Percentiles rank a stretch among this genome's conserved stretches.
phyloP scores from a whole-genome alignment of 1,140 invertebrate species.

The Drosophila truncata region DNA sequence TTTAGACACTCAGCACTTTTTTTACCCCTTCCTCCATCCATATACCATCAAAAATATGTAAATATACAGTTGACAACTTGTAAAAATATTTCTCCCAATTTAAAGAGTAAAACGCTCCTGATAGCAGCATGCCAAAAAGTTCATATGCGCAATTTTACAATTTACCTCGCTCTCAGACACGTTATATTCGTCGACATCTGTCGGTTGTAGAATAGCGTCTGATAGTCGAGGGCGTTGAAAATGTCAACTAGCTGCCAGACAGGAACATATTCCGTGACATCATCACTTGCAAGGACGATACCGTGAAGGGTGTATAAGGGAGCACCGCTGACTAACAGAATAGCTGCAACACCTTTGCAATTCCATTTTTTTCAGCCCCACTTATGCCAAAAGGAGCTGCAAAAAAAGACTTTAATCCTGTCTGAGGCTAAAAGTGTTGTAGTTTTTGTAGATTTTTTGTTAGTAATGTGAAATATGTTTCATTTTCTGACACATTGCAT shows the following conservation, averaged over 20 bases:
- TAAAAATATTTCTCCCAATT: conserved; percentile 9
- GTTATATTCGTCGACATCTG: conserved; percentile 25
- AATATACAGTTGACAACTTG: background rate
- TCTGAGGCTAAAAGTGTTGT: background rate
- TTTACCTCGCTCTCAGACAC: conserved; percentile 17
- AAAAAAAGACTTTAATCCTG: conserved; percentile 3
- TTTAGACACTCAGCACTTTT: too few relatives aligned
- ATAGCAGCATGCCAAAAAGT: conserved; percentile 18
- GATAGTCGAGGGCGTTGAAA: conserved; percentile 18
- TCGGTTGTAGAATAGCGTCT: conserved; percentile 16
- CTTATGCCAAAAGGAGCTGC: conserved; percentile 3
- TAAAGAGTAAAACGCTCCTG: conserved; percentile 3
- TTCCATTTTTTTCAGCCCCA: conserved; percentile 14
- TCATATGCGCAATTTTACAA: conserved; percentile 33
- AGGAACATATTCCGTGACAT: conserved; percentile 24
- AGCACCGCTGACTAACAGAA: conserved; percentile 6
- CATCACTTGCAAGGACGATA: conserved; percentile 10
- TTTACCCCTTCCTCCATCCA: background rate
- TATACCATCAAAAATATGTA: background rate
- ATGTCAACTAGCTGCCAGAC: conserved; percentile 18
- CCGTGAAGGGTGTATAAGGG: background rate
- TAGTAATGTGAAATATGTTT: conserved; percentile 4
- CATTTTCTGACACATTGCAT: conserved; percentile 11
- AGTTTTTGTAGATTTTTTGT: conserved; percentile 1
- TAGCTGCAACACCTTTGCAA: conserved; percentile 22